A percentile compares a stretch with the other conserved stretches of the same genome.
These are phyloP conservation scores for Onychomys arenicola DNA, from an alignment of 2,797 vertebrate species.

Conservation along the genomic window DNA sequence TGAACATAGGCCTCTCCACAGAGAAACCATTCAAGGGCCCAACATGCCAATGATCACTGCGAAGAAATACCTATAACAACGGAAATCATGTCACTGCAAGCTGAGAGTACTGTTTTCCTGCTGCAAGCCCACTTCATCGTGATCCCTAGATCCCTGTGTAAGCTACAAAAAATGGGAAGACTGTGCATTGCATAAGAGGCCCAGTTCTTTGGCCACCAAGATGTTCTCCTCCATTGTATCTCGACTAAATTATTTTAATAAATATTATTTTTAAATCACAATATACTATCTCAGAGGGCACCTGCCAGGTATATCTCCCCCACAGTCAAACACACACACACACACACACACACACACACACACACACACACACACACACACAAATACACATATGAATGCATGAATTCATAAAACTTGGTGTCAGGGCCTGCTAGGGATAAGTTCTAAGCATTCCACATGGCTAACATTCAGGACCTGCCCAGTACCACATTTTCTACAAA, in stretches of 20 bases:
- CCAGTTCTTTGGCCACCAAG: background rate
- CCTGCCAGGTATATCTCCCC: no score
- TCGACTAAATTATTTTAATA: background rate
- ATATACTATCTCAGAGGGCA: rapidly evolving
- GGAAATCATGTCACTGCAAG: background rate
- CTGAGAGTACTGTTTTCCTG: background rate
- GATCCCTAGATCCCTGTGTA: background rate
- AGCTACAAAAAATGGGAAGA: no score
- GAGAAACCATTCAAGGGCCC: background rate
- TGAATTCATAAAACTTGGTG: background rate
- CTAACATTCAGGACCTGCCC: no score
- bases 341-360: no score
- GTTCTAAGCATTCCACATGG: no score
- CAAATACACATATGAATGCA: no score
- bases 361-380: no score
- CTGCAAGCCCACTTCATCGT: rapidly evolving
- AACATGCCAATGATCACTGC: rapidly evolving
- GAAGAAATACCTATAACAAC: background rate
- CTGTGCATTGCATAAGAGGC: no score
- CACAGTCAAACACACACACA: background rate
- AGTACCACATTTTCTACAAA: background rate
- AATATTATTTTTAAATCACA: background rate
- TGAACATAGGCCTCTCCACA: background rate
- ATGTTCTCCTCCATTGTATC: background rate
- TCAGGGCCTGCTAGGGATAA: background rate